phyloP scores from a whole-genome alignment of 2,888 invertebrate genomes.

The Alcis repandata region DNA sequence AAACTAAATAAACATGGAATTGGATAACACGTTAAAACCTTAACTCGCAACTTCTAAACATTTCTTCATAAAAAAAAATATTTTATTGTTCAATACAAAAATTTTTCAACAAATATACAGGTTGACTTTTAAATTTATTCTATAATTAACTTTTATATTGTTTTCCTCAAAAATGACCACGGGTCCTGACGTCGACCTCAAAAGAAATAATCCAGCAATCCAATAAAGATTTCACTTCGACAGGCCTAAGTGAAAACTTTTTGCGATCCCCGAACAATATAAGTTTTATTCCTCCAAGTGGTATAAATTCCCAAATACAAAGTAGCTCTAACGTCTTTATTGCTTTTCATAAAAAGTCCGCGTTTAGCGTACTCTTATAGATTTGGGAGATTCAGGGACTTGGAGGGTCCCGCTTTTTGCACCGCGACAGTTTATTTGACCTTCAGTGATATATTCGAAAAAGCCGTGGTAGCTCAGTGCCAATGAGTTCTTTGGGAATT shows the following conservation, averaged over 20 bases:
- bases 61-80: too few relatives aligned
- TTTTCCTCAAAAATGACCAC: conserved; percentile 57
- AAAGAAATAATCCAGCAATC: conserved; percentile 80
- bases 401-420: conserved; percentile 58
- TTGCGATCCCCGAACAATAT: conserved; percentile 82
- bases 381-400: conserved; percentile 69
- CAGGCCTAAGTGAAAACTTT: conserved; percentile 83
- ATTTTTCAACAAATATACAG: neutral
- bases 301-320: conserved; percentile 86
- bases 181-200: conserved; percentile 62
- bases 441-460: conserved; percentile 54
- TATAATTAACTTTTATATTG: conserved; percentile 64
- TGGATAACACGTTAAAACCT: neutral
- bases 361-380: conserved; percentile 78
- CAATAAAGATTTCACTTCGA: conserved; percentile 83
- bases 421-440: conserved; percentile 59
- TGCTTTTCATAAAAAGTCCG: conserved; percentile 83
- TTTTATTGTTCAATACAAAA: too few relatives aligned
- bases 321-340: conserved; percentile 85
- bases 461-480: too few relatives aligned
- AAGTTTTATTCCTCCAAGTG: conserved; percentile 84
- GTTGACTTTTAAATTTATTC: neutral
- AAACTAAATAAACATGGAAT: too few relatives aligned
- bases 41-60: neutral
- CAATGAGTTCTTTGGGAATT: too few relatives aligned